Evolutionary conservation across 2,888 invertebrate species (phyloP), one percentile per base, ranked within the genome.

Genomic region (Acleris cristana): DNA sequence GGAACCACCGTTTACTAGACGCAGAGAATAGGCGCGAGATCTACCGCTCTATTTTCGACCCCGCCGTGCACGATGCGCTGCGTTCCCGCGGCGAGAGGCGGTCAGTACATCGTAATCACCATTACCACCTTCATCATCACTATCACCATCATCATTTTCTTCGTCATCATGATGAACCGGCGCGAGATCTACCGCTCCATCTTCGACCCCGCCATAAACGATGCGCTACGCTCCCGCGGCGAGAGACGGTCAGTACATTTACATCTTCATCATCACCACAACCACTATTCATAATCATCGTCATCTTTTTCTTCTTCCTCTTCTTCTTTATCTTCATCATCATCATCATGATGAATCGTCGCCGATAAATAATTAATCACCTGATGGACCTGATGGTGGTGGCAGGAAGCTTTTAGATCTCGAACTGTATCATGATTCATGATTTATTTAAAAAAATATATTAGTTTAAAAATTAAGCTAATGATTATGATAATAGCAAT

Each of bases 31-130:
- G 96, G 0, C 94, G 95, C 64, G 97, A 97, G 76, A 95, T 97
- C 0, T 99, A 98, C 88, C 96, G 97, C 64, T 97, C 98, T 7
- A 96, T 99, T 74, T 98, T 99, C 84, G 96, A 98, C 82, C 95
- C 95, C 2, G 94, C 94, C 0, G 95, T 96, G 3, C 99, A 99
- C 84, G 95, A 97, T 56, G 96, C 96, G 0, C 92, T 98, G 40
- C 94, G 98, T 0, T 94, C 96, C 1, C 94, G 98, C 70, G 99
- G 99, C 18, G 98, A 98, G 76, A 94, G 98, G 65, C 94, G 93
- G 93, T 89, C 26, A 64, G 57, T 61, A 8, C 2, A 10, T 10
- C 21, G 4, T 12, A 8, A 8, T n/a, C 18, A 48, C 48, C 18
- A 48, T 48, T 6, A 34, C 5, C 16, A 6, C 14, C 26, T 52